Evolutionary conservation across 2,888 invertebrate genomes (phyloP), one percentile per base, ranked within the genome.

Genomic region (Aspidiotus rigidus): DNA sequence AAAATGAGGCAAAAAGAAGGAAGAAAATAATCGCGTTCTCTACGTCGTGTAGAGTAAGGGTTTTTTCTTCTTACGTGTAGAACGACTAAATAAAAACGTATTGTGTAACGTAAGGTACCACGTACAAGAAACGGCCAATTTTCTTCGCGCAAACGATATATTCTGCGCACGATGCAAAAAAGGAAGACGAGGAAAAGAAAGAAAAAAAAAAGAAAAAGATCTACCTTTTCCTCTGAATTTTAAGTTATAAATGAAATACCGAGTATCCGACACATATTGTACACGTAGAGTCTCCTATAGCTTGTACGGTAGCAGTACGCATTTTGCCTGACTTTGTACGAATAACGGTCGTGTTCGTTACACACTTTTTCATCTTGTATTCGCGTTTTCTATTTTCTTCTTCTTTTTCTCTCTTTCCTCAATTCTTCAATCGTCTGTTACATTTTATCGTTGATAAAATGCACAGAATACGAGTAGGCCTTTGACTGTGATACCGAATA

Each of bases 141-240:
- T 66, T 66, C 66, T 59, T 15, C 16, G 7, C 59, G n/a, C 42
- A 57, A 59, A 66, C 11, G 57, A 56, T 59, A 56, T 66, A 66
- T 66, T 66, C 66, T 44, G 49, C 66, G 66, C 66, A 66, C 66
- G 66, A 66, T 59, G 66, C 66, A 59, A 59, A 66, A 66, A 66
- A 66, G 28, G 28, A 28, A 28, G 28, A 28, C 28, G 5, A 28
- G 28, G 28, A 28, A 28, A 5, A 28, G 5, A 28, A 5, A 28
- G n/a, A 28, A 28, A 5, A 28, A 28, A 28, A 28, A 28, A 28
- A 28, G 28, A 5, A 66, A 59, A 59, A 66, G 66, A 66, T 66
- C 66, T 66, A 66, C 66, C 59, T 66, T 66, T 66, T 66, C 57
- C 59, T 59, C 66, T 59, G 66, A 66, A 66, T 66, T 66, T 66